A percentile compares a stretch with the other conserved stretches of the same genome.
Conservation (phyloP, 2,797 vertebrate genomes). For the Lacerta agilis region DNA sequence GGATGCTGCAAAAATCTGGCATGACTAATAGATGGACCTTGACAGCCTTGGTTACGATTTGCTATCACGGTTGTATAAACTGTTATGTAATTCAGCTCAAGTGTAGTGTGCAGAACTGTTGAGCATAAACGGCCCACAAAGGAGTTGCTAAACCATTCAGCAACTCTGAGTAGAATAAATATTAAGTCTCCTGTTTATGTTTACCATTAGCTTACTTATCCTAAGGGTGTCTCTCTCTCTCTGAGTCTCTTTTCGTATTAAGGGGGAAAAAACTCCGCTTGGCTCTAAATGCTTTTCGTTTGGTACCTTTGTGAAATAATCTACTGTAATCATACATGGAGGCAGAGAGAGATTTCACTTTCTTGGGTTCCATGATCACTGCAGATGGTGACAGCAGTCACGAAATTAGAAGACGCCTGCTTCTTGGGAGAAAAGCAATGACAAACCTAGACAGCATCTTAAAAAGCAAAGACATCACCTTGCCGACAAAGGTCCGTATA, state of each 20-base stretch:
- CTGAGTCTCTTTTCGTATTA: slow-evolving; percentile 43
- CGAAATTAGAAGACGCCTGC: too few species aligned
- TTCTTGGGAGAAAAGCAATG: too few species aligned
- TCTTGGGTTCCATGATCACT: too few species aligned
- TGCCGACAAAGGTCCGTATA: too few species aligned
- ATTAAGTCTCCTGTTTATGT: slow-evolving; percentile 71
- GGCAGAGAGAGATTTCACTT: too few species aligned
- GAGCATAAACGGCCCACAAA: slow-evolving; percentile 62
- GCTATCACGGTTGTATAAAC: slow-evolving; percentile 51
- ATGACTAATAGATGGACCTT: slow-evolving; percentile 58
- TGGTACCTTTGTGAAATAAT: slow-evolving; percentile 55
- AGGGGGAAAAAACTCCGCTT: slow-evolving; percentile 51
- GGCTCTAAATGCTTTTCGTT: slow-evolving; percentile 62
- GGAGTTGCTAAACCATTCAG: slow-evolving; percentile 71
- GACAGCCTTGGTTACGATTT: slow-evolving; percentile 62
- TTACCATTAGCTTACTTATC: slow-evolving; percentile 73
- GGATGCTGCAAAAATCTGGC: slow-evolving; percentile 71
- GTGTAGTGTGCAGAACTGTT: slow-evolving; percentile 54
- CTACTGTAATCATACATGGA: slow-evolving; percentile 61
- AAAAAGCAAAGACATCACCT: too few species aligned
- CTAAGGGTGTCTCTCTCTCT: slow-evolving; percentile 70
- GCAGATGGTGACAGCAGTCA: too few species aligned
- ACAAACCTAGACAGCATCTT: too few species aligned
- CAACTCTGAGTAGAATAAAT: slow-evolving; percentile 68
- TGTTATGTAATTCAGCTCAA: slow-evolving; percentile 69